Base-by-base conservation (phyloP, 2,113 vertebrate species). In the Pangasianodon gigas region DNA sequence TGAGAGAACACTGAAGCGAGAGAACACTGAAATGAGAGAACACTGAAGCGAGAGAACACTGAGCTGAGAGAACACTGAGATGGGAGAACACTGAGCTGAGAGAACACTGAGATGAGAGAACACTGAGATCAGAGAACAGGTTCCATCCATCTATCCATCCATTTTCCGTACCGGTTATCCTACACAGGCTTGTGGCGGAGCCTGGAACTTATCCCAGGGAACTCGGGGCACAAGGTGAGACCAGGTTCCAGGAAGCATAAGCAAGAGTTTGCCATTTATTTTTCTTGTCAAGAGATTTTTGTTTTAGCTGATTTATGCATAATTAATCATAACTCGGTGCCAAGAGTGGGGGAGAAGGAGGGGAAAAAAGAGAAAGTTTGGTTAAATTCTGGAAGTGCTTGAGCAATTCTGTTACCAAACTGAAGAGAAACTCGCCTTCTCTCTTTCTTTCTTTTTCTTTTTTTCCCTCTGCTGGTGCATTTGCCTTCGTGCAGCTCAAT, bases 391-490 rank as follows among this genome's bases (percentile, higher is more conserved):
- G 48, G n/a, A 46, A 60, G 14, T 48, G 77, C 75, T 77, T 86
- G 88, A 82, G 91, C 75, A 90, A 90, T 75, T 84, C 71, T 11
- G 74, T 87, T 80, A 88, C 82, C 75, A 87, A 79, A 21, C 67
- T 86, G 46, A 67, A 75, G 29, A 80, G 74, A 81, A 81, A 19
- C 44, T 52, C 52, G 54, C 19, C 75, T 62, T 52, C 29, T 54
- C 14, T 46, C 71, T 44, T 4, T 5, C 4, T 29, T 51, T 26
- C 46, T 80, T 5, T 26, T 1, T 14, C 14, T 8, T 16, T 77
- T 24, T 79, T 9, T 48, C 18, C 14, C 4, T 52, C 29, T n/a
- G 26, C 67, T 24, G 85, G 48, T 54, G 65, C n/a, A 37, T 37
- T 74, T 10, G 37, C 54, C 51, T 74, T 44, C 21, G 2, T 74